Evolutionary conservation across 2,888 invertebrate species (phyloP).

Genomic region (Monopis laevigella): DNA sequence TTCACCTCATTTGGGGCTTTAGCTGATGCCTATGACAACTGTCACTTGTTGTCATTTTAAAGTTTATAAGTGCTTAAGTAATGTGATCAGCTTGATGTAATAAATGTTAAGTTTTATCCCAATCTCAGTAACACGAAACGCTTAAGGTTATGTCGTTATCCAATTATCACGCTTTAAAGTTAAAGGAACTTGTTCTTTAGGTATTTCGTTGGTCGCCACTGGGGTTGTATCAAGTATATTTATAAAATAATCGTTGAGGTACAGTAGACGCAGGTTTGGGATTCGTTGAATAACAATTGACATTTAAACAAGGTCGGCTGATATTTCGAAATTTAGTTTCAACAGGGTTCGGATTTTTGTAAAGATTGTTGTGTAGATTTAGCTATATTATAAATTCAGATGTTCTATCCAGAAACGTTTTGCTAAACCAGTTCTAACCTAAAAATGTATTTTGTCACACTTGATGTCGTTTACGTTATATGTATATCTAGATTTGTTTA

Average conservation of each 20-base stretch:
- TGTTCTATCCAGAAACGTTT: too few species aligned
- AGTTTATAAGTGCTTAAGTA: slow-evolving; percentile 1
- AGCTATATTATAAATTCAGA: too few species aligned
- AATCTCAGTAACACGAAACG: slow-evolving; percentile 14
- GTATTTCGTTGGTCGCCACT: slow-evolving; percentile 4
- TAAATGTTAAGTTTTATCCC: slow-evolving; percentile 12
- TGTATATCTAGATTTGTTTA: too few species aligned
- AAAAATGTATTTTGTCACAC: too few species aligned
- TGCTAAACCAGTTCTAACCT: too few species aligned
- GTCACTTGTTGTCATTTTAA: slow-evolving; percentile 9
- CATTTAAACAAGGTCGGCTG: slow-evolving; percentile 14
- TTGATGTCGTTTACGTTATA: too few species aligned
- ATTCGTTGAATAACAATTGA: slow-evolving; percentile 16
- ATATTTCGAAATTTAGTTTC: slow-evolving; percentile 13
- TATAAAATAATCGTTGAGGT: slow-evolving; percentile 5
- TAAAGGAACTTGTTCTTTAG: slow-evolving; percentile 8
- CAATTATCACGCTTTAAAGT: slow-evolving; percentile 17
- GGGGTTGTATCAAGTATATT: slow-evolving; percentile 5
- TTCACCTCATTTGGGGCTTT: too few species aligned
- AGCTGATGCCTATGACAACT: slow-evolving; percentile 12
- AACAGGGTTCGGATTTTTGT: too few species aligned
- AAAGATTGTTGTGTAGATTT: too few species aligned
- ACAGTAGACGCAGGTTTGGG: neutral
- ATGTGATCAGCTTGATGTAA: slow-evolving; percentile 13
- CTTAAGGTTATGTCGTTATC: slow-evolving; percentile 13